phyloP scores from a whole-genome alignment of 2,797 vertebrate species.

The Garrulus glandarius region DNA sequence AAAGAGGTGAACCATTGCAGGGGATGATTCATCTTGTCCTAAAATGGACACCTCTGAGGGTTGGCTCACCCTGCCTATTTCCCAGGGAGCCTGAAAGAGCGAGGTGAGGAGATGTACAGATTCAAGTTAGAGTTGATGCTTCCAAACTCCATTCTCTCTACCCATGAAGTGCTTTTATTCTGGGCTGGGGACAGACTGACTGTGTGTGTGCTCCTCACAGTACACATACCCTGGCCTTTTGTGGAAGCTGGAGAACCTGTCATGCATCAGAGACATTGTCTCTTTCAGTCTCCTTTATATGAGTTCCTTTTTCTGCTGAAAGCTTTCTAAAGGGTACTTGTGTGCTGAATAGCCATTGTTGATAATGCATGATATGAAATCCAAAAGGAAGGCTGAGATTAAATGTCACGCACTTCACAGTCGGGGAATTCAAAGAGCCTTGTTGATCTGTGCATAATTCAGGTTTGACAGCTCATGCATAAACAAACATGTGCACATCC shows the following conservation, averaged over 20 bases:
- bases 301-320: background rate
- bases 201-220: background rate
- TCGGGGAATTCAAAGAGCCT: background rate
- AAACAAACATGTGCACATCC: background rate
- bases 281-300: background rate
- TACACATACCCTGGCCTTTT: background rate
- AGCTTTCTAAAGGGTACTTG: constrained; percentile 28
- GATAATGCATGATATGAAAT: constrained; percentile 4
- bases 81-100: background rate
- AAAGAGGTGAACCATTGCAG: background rate
- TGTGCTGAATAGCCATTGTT: background rate
- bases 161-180: background rate
- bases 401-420: constrained; percentile 23
- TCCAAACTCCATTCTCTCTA: background rate
- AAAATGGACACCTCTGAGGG: background rate
- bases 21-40: background rate
- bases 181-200: background rate
- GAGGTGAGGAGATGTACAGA: background rate
- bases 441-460: constrained; percentile 7
- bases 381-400: background rate
- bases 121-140: background rate
- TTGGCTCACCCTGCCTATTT: background rate
- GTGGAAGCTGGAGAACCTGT: background rate
- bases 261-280: background rate
- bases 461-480: constrained; percentile 22